Evolutionary conservation across 2,888 invertebrate genomes (phyloP).

Genomic region (Latrodectus elegans): DNA sequence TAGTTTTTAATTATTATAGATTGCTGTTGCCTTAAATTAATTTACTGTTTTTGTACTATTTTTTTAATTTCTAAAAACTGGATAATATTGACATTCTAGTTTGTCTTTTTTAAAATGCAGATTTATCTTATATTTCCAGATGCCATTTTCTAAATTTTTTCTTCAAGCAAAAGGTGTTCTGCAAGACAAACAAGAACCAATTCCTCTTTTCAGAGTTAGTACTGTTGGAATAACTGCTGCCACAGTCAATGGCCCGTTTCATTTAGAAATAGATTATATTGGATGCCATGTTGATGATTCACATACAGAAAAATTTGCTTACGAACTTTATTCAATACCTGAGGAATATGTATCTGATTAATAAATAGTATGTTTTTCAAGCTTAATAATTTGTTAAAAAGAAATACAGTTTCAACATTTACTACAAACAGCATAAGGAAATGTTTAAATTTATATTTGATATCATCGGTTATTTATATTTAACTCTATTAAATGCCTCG

Average conservation of each 20-base stretch:
- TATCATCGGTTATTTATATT: too few species aligned
- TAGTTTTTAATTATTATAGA: too few species aligned
- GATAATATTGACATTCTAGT: too few species aligned
- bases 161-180: slow-evolving; percentile 87
- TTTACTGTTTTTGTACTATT: too few species aligned
- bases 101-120: slow-evolving; percentile 4
- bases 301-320: slow-evolving; percentile 90
- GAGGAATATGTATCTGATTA: slow-evolving; percentile 34
- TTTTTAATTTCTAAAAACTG: too few species aligned
- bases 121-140: slow-evolving; percentile 78
- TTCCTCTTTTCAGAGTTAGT: slow-evolving; percentile 81
- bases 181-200: slow-evolving; percentile 85
- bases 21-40: too few species aligned
- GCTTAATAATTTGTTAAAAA: too few species aligned
- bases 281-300: slow-evolving; percentile 88
- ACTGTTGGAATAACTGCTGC: slow-evolving; percentile 90
- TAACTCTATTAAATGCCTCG: too few species aligned
- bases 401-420: too few species aligned
- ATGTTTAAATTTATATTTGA: too few species aligned
- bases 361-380: background rate
- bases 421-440: too few species aligned
- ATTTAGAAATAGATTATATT: slow-evolving; percentile 93
- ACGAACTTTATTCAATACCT: slow-evolving; percentile 89
- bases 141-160: slow-evolving; percentile 95
- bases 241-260: slow-evolving; percentile 87